Conservation (phyloP, 2,113 vertebrate species). For the Rhinoptilus africanus region DNA sequence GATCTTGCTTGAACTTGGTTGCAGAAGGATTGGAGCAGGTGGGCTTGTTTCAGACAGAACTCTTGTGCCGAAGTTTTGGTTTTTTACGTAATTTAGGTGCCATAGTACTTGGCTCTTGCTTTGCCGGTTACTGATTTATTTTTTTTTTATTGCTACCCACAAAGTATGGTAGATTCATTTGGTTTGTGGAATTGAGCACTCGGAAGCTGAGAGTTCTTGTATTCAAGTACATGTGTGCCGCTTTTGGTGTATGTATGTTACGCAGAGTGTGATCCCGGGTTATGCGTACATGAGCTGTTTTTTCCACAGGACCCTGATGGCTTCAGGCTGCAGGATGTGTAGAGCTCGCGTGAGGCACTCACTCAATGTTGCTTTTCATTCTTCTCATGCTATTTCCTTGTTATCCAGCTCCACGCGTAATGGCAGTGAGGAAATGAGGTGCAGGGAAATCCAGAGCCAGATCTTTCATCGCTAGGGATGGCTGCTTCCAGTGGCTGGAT, state of each 20-base stretch:
- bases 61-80: not conserved
- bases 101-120: not conserved
- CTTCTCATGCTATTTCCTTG: not conserved
- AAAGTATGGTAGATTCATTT: not conserved
- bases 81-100: not conserved
- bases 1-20: not conserved
- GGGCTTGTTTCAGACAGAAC: not conserved
- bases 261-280: fast-evolving
- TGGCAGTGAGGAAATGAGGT: not conserved
- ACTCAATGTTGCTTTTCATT: not conserved
- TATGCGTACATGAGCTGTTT: not conserved
- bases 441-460: not conserved
- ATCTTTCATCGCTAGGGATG: not conserved
- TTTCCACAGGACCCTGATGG: not conserved
- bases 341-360: not conserved
- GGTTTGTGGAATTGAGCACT: not conserved
- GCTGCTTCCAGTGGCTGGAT: not conserved
- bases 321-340: not conserved
- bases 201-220: not conserved
- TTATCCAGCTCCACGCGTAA: not conserved
- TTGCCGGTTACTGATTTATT: not conserved
- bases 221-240: fast-evolving
- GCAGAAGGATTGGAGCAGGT: not conserved
- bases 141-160: not conserved
- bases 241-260: fast-evolving